Percentiles rank a stretch among this genome's conserved stretches.
phyloP scores from a whole-genome alignment of 2,113 vertebrate genomes.

The Zeus faber region DNA sequence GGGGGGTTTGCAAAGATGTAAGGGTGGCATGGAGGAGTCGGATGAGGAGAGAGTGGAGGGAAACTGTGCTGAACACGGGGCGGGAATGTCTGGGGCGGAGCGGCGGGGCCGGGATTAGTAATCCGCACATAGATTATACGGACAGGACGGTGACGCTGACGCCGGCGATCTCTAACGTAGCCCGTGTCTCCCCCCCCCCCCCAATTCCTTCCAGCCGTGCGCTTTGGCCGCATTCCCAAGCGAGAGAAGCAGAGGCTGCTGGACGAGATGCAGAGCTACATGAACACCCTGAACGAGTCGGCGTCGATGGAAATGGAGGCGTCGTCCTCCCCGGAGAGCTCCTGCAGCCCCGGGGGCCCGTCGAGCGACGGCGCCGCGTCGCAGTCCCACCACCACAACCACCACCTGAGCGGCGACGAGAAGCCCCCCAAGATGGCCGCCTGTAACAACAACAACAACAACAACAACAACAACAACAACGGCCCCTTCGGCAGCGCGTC shows the following conservation, averaged over 20 bases:
- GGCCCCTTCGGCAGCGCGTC: conserved; percentile 22
- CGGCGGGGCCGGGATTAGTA: too few relatives aligned
- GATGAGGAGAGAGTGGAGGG: conserved; percentile 27
- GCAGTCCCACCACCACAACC: conserved; percentile 57
- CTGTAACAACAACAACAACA: conserved; percentile 28
- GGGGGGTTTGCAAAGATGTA: conserved; percentile 31
- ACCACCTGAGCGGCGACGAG: conserved; percentile 53
- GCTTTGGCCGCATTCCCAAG: conserved; percentile 80
- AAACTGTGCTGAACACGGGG: too few relatives aligned
- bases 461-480: conserved; percentile 21
- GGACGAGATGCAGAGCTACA: conserved; percentile 81
- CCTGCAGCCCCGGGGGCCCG: conserved; percentile 60
- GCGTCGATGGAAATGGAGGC: conserved; percentile 68
- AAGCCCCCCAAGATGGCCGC: conserved; percentile 56
- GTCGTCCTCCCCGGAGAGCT: conserved; percentile 47
- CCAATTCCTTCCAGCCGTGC: conserved; percentile 66
- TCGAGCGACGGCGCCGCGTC: conserved; percentile 43
- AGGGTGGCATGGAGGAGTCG: conserved; percentile 26
- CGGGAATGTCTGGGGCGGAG: too few relatives aligned
- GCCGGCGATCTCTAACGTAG: too few relatives aligned
- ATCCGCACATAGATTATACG: too few relatives aligned
- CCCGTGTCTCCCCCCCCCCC: conserved; percentile 12
- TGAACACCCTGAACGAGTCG: conserved; percentile 75
- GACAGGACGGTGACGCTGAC: too few relatives aligned
- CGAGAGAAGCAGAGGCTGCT: conserved; percentile 78